Evolutionary conservation across 1,140 invertebrate species (phyloP).

Genomic region (Zaprionus inermis): DNA sequence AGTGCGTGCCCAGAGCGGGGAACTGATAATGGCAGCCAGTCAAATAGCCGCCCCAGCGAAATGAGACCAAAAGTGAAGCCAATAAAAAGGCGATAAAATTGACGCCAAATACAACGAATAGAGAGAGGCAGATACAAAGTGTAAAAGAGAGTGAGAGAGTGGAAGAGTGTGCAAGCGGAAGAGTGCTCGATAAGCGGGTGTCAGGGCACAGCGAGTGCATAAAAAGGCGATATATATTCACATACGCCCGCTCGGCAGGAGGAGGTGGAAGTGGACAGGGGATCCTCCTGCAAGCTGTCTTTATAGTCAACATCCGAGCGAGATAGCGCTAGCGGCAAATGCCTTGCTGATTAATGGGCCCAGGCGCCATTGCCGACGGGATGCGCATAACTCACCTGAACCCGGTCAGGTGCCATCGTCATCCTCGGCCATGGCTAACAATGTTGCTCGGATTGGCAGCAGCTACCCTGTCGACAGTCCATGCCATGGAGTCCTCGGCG

Average conservation of each 20-base stretch:
- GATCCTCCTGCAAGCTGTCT: conserved; percentile 1
- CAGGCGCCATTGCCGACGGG: conserved; percentile 71
- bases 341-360: conserved; percentile 79
- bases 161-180: conserved; percentile 7
- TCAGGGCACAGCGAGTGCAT: conserved; percentile 47
- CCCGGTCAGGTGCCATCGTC: conserved; percentile 16
- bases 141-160: conserved; percentile 2
- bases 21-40: conserved; percentile 50
- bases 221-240: conserved; percentile 69
- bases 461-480: conserved; percentile 16
- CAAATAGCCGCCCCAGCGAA: conserved; percentile 54
- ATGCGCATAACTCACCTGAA: conserved; percentile 73
- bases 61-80: conserved; percentile 79
- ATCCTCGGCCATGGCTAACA: conserved; percentile 40
- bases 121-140: conserved; percentile 6
- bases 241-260: conserved; percentile 12
- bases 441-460: conserved; percentile 44
- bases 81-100: conserved; percentile 81
- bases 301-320: conserved; percentile 47
- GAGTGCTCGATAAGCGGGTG: conserved; percentile 50
- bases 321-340: conserved; percentile 65
- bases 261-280: background rate
- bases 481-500: conserved; percentile 68
- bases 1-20: conserved; percentile 37
- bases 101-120: conserved; percentile 60